Base-by-base conservation (phyloP, 1,140 invertebrate genomes). In the Pectinophora gossypiella region DNA sequence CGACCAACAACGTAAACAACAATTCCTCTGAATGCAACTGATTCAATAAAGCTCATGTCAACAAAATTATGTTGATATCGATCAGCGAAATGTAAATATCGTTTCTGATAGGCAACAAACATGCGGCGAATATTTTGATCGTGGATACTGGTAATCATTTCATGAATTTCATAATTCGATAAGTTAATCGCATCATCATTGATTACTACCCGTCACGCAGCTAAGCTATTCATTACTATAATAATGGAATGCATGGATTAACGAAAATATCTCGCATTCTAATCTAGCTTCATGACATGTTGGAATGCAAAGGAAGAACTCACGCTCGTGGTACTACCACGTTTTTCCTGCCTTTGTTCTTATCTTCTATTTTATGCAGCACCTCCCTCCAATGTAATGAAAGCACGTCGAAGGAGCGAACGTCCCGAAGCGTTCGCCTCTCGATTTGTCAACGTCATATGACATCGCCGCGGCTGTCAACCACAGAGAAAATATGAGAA, bases 391-490 rank as follows among this genome's bases (percentile, higher is more conserved):
- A n/a, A n/a, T 43, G 21, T 59, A 55, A 57, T 50, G 40, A 45
- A 53, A 43, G 49, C 47, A 49, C 23, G 56, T 59, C 63, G 51
- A 54, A 65, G 54, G 45, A 57, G 49, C 47, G 56, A 59, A 61
- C 54, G 76, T 78, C 72, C 61, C 56, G 61, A 62, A 72, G 69
- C 56, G 65, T 72, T 67, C 59, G 68, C 27, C 54, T 55, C 66
- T 68, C 72, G 61, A 80, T 83, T 78, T 80, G 69, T 83, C 76
- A 83, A 80, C 65, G 76, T 80, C 76, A 62, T 32, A 49, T 22
- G 59, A 58, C 69, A 72, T 78, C 70, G 58, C 61, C 56, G 52
- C 61, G 61, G 51, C 59, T 75, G 75, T 78, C 72, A 60, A 51
- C 62, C 42, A 55, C 56, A 62, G 18, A 52, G 27, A 68, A 54